These are phyloP conservation scores for Phoeniculus purpureus DNA, from an alignment of 2,797 vertebrate species.

Conservation along the genomic window DNA sequence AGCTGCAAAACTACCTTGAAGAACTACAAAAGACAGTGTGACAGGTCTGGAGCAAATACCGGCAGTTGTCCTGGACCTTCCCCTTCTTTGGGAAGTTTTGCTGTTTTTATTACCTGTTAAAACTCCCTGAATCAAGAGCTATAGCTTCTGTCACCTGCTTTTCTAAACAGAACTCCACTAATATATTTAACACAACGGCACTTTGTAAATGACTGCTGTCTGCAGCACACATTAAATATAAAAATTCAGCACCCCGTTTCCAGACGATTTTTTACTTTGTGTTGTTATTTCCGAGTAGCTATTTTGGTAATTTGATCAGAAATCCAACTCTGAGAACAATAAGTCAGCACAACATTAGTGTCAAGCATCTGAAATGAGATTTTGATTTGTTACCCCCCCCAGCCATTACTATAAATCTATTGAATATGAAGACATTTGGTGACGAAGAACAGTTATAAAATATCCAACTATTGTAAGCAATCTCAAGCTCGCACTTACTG, in stretches of 20 bases:
- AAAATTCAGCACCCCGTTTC: slow-evolving; percentile 28
- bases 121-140: not conserved
- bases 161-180: not conserved
- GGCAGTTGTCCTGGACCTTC: not conserved
- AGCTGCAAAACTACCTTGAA: slow-evolving; percentile 63
- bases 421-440: slow-evolving; percentile 79
- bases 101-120: not conserved
- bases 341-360: slow-evolving; percentile 83
- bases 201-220: slow-evolving; percentile 16
- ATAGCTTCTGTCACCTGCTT: not conserved
- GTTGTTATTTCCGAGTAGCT: slow-evolving; percentile 63
- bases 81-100: not conserved
- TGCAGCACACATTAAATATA: not conserved
- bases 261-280: slow-evolving; percentile 30
- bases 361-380: slow-evolving; percentile 87
- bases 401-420: slow-evolving; percentile 81
- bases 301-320: slow-evolving; percentile 79
- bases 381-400: slow-evolving; percentile 87
- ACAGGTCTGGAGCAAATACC: slow-evolving; percentile 31
- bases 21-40: slow-evolving; percentile 47
- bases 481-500: slow-evolving; percentile 61
- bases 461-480: slow-evolving; percentile 58
- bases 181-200: slow-evolving; percentile 30
- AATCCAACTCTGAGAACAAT: slow-evolving; percentile 81
- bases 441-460: slow-evolving; percentile 77